These are phyloP conservation scores for Drymodes brunneopygia DNA, from an alignment of 2,113 vertebrate genomes.

Conservation along the genomic window DNA sequence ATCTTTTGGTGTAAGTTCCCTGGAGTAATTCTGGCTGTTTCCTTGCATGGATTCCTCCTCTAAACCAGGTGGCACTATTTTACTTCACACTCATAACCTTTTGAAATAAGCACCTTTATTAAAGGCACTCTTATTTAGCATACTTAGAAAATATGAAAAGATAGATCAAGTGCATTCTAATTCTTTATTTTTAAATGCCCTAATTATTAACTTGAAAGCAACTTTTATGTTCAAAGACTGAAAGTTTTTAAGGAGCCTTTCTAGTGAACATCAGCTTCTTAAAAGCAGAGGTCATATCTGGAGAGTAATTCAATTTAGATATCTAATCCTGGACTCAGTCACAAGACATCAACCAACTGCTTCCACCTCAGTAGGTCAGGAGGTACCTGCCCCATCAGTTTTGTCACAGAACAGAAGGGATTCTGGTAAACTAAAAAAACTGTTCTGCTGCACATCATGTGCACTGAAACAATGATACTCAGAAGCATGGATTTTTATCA, in stretches of 20 bases:
- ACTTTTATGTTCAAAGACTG: slow-evolving; percentile 56
- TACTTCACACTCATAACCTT: not conserved
- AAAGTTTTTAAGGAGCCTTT: not conserved
- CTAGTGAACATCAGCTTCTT: not conserved
- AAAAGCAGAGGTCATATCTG: not conserved
- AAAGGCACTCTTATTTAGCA: not conserved
- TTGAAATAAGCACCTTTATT: not conserved
- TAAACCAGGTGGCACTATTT: slow-evolving; percentile 12
- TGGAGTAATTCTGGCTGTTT: not conserved
- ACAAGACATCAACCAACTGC: not conserved
- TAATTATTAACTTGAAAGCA: slow-evolving; percentile 60
- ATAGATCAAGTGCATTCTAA: slow-evolving; percentile 28
- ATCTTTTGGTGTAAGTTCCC: not conserved
- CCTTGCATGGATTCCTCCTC: not conserved
- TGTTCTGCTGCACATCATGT: not conserved
- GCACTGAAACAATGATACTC: not conserved
- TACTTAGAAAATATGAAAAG: not conserved
- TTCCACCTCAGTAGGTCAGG: not conserved
- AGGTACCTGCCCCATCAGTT: not conserved
- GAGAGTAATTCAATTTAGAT: not conserved
- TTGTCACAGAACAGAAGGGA: not conserved
- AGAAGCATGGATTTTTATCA: not conserved
- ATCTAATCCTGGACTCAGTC: not conserved
- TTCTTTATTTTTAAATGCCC: slow-evolving; percentile 12
- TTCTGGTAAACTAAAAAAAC: not conserved